These are phyloP conservation scores for Hydrotaea cyrtoneurina DNA, from an alignment of 2,888 invertebrate species.

Conservation along the genomic window DNA sequence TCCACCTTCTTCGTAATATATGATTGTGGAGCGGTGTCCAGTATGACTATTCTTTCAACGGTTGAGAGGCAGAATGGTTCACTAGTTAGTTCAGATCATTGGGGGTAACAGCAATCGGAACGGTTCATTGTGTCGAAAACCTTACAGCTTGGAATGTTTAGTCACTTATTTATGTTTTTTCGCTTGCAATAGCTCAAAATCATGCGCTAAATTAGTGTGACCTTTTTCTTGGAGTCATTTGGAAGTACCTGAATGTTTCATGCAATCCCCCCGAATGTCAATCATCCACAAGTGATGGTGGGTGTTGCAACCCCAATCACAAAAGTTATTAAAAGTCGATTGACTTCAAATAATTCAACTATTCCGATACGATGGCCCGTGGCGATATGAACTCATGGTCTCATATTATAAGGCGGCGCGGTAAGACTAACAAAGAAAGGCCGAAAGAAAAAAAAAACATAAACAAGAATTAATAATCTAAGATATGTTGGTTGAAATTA, in stretches of 20 bases:
- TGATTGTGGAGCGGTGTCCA: too few species aligned
- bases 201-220: neutral
- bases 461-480: neutral
- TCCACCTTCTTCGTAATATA: too few species aligned
- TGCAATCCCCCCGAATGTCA: neutral
- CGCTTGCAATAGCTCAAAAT: too few species aligned
- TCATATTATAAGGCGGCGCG: neutral
- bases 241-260: neutral
- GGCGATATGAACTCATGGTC: slow-evolving; percentile 18
- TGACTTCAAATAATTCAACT: slow-evolving; percentile 7
- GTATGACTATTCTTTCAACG: too few species aligned
- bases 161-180: too few species aligned
- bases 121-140: too few species aligned
- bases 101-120: too few species aligned
- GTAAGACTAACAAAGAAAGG: neutral
- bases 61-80: too few species aligned
- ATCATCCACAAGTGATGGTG: slow-evolving; percentile 3
- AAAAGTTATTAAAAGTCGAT: slow-evolving; percentile 44
- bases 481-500: slow-evolving; percentile 23
- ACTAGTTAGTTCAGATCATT: too few species aligned
- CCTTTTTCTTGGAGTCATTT: neutral
- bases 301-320: slow-evolving; percentile 28
- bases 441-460: neutral
- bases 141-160: too few species aligned
- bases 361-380: slow-evolving; percentile 11